Conservation (phyloP, 2,797 vertebrate genomes). For the Sciurus vulgaris region DNA sequence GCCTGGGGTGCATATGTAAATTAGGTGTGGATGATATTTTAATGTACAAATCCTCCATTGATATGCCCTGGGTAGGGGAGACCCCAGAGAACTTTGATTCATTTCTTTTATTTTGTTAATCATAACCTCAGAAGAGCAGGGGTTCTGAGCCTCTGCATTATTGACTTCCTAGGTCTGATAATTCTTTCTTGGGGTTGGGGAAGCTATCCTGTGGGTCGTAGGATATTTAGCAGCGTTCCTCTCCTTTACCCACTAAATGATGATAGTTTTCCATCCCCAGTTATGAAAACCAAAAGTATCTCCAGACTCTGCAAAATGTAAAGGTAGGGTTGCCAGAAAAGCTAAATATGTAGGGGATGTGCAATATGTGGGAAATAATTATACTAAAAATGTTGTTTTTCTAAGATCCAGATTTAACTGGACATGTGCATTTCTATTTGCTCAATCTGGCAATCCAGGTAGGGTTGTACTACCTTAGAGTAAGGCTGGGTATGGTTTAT, state of each 20-base stretch:
- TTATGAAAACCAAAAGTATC: not conserved
- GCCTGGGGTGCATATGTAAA: not conserved
- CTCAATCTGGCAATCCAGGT: not conserved
- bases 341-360: not conserved
- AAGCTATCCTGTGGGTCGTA: not conserved
- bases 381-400: not conserved
- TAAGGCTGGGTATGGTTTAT: not conserved
- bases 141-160: no score
- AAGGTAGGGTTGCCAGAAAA: not conserved
- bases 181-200: not conserved
- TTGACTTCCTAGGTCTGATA: not conserved
- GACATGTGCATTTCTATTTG: constrained; percentile 2
- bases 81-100: not conserved
- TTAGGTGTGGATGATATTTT: not conserved
- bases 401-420: constrained; percentile 55
- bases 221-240: no score
- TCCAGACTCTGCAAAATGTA: not conserved
- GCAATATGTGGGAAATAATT: not conserved
- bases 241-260: not conserved
- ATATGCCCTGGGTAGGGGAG: not conserved
- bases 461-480: not conserved
- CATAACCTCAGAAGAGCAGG: not conserved
- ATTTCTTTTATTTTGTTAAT: not conserved
- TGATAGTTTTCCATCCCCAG: not conserved
- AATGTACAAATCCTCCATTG: not conserved